Conservation (phyloP, 1,140 invertebrate genomes). For the Dinoponera quadriceps region DNA sequence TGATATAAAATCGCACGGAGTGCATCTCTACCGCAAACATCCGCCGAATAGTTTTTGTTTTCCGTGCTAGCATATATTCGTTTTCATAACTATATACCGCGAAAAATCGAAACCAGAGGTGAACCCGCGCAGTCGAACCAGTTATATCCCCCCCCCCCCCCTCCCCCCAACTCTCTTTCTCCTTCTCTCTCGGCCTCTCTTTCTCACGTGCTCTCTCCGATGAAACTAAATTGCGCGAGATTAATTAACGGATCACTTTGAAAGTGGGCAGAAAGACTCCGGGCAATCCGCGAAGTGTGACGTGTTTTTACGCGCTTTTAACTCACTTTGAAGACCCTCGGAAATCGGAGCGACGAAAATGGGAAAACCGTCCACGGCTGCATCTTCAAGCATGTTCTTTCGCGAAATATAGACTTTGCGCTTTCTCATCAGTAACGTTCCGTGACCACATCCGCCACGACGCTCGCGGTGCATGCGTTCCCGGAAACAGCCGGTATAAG, state of each 20-base stretch:
- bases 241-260: neutral
- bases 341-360: neutral
- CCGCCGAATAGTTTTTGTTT: conserved; percentile 1
- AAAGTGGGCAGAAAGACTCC: neutral
- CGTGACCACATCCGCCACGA: neutral
- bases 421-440: conserved; percentile 12
- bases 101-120: neutral
- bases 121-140: too few species aligned
- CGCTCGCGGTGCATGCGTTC: neutral
- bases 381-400: neutral
- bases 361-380: neutral
- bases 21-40: neutral
- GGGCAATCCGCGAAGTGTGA: neutral
- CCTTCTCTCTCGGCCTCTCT: too few species aligned
- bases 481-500: conserved; percentile 36
- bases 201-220: neutral
- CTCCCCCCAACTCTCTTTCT: too few species aligned
- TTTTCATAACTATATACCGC: neutral
- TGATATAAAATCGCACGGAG: neutral
- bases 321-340: neutral
- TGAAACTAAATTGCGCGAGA: neutral
- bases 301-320: neutral
- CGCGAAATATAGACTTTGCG: conserved; percentile 8
- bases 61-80: neutral
- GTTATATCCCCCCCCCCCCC: too few species aligned